These are phyloP conservation scores for Pyxicephalus adspersus DNA, from an alignment of 2,113 vertebrate genomes.

Conservation along the genomic window DNA sequence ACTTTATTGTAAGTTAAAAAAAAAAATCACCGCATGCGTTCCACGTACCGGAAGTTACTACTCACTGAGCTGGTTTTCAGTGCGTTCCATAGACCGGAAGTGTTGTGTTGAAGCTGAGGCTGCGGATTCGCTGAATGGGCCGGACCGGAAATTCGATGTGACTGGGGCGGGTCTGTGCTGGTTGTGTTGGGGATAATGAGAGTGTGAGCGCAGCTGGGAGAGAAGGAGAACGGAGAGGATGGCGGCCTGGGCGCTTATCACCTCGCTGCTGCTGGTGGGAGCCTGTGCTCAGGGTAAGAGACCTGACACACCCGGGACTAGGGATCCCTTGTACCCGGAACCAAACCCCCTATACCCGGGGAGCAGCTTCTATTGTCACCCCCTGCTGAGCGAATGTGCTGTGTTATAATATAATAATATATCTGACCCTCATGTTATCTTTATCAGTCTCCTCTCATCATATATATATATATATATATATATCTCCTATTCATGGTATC, in stretches of 20 bases:
- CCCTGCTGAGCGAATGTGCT: too few species aligned
- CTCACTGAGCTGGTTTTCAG: fast-evolving
- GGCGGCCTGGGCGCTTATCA: neutral
- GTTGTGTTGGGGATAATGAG: neutral
- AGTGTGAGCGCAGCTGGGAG: neutral
- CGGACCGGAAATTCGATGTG: neutral
- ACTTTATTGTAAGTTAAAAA: constrained; percentile 31
- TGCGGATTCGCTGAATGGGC: neutral
- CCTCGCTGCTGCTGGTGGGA: neutral
- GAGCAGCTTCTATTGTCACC: too few species aligned
- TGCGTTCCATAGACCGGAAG: constrained; percentile 1
- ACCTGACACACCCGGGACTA: too few species aligned
- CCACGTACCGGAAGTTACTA: neutral
- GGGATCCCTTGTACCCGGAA: neutral
- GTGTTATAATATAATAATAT: too few species aligned
- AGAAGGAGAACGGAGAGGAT: constrained; percentile 1
- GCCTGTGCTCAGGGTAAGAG: neutral
- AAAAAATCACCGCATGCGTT: too few species aligned
- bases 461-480: too few species aligned
- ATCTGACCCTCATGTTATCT: too few species aligned
- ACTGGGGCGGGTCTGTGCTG: neutral
- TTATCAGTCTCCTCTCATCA: too few species aligned
- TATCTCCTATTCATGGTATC: too few species aligned
- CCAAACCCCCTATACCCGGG: too few species aligned
- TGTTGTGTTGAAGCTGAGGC: neutral